phyloP scores from a whole-genome alignment of 2,888 invertebrate species.

The Carterocephalus palaemon region DNA sequence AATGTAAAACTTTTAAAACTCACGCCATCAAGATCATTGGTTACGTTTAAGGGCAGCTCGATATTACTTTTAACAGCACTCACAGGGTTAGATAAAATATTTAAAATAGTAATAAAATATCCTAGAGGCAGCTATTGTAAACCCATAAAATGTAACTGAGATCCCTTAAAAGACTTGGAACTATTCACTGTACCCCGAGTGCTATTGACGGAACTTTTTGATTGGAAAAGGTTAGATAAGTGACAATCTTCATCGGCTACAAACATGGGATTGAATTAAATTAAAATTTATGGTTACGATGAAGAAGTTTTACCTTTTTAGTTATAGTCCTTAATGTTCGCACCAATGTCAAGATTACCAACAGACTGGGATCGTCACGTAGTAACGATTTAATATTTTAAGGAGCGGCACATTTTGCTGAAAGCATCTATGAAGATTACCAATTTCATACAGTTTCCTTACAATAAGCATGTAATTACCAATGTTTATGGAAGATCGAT shows the following conservation, averaged over 20 bases:
- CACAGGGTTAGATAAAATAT: constrained; percentile 3
- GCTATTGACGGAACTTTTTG: constrained; percentile 49
- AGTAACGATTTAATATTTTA: too few species aligned
- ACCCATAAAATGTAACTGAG: constrained; percentile 42
- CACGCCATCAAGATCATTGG: too few species aligned
- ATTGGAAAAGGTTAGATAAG: constrained; percentile 20
- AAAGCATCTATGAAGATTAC: too few species aligned
- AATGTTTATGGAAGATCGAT: too few species aligned
- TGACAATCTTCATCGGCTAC: background rate
- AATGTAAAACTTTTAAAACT: too few species aligned
- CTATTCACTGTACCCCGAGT: constrained; percentile 38
- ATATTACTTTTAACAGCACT: constrained; percentile 3
- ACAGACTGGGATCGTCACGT: too few species aligned
- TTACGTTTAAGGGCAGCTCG: background rate
- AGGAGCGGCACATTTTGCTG: too few species aligned
- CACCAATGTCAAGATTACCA: too few species aligned
- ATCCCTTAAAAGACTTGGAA: constrained; percentile 49
- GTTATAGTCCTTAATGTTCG: too few species aligned
- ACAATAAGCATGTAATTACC: too few species aligned
- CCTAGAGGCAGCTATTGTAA: constrained; percentile 12
- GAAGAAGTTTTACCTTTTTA: background rate
- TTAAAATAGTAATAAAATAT: constrained; percentile 15
- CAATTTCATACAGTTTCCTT: too few species aligned
- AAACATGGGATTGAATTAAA: constrained; percentile 1
- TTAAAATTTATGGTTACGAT: background rate